Percentiles rank a stretch among this genome's conserved stretches.
phyloP scores from a whole-genome alignment of 2,113 vertebrate species.

The Shinisaurus crocodilurus region DNA sequence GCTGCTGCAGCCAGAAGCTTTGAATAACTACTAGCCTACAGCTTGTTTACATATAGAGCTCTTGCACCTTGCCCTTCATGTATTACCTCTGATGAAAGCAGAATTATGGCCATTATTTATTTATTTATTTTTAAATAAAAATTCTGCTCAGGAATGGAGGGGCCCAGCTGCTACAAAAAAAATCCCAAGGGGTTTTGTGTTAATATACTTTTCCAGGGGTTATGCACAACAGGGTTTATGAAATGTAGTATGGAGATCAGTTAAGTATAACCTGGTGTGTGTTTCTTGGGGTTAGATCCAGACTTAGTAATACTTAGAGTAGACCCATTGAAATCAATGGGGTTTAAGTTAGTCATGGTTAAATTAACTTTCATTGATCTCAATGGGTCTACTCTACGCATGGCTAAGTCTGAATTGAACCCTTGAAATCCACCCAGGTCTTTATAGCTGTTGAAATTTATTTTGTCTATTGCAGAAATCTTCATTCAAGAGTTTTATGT shows the following conservation, averaged over 20 bases:
- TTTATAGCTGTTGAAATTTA: background rate
- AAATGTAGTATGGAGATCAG: background rate
- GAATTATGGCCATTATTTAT: background rate
- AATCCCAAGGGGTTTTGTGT: background rate
- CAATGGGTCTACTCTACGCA: no score
- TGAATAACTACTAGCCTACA: background rate
- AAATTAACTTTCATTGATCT: no score
- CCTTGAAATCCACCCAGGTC: no score
- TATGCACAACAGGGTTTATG: background rate
- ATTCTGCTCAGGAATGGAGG: no score
- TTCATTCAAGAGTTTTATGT: no score
- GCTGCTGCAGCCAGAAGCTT: background rate
- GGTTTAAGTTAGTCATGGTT: no score
- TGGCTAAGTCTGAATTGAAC: no score
- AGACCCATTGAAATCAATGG: no score
- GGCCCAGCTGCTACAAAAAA: background rate
- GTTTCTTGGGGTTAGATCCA: background rate
- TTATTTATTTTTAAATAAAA: no score
- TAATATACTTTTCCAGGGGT: background rate
- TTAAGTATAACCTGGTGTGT: background rate
- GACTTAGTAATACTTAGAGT: no score
- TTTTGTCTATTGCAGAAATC: background rate
- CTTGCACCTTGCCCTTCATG: background rate
- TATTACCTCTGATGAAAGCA: background rate
- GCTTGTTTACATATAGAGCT: background rate